Evolutionary conservation across 2,797 vertebrate species (phyloP), one percentile per base, ranked within the genome.

Genomic region (Brachymystax lenok): DNA sequence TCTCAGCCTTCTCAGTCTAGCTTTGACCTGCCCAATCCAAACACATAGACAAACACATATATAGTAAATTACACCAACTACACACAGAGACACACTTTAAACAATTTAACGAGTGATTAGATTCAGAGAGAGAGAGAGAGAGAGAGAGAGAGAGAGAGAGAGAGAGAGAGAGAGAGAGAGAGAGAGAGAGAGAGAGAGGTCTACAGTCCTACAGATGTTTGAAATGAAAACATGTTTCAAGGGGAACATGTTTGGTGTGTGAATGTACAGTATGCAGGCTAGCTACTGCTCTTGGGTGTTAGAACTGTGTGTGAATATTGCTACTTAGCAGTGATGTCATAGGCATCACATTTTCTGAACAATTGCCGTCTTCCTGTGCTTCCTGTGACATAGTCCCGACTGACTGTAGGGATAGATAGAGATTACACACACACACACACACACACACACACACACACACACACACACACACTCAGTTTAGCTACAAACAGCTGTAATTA

Each of bases 301-400:
- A 56, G 14, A 27, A 54, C 50, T 17, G 52, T 69, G n/a, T 24
- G 70, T 21, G 56, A 21, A 63, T 27, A 24, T 40, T 7, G 10
- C 67, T n/a, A 14, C 69, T 88, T 88, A 91, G 83, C 90, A 91
- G 92, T 94, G 89, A 95, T 93, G 92, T 94, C 93, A 94, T 77
- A 61, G 80, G 85, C 85, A 86, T 88, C 89, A 87, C 81, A 40
- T 91, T 93, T 84, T 82, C 82, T 86, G 92, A 95, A 95, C 94
- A 95, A 95, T 94, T 85, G 81, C 64, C 92, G 83, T 88, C 88
- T 94, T 93, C 93, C 94, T 93, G 90, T 81, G 84, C 88, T 94
- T 95, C 94, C 93, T 93, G 90, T 92, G 90, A 93, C 91, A 88
- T 79, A 72, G 86, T 81, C 88, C 78, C 79, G 74, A 74, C 88